Conservation (phyloP, 2,113 vertebrate genomes). For the Burhinus bistriatus region DNA sequence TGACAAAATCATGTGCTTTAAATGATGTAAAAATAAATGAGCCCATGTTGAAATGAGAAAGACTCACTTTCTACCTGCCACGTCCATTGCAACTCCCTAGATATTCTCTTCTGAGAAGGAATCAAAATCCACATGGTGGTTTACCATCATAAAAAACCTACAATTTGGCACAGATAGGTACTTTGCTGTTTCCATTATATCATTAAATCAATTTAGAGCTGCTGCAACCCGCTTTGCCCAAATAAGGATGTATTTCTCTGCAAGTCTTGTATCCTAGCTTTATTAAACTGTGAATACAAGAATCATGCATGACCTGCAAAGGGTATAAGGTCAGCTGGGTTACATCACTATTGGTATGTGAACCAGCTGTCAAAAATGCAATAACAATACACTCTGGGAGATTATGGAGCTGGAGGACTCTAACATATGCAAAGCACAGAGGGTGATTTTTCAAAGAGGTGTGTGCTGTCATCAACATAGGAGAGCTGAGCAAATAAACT, state of each 20-base stretch:
- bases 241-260: background rate
- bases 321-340: slow-evolving; percentile 54
- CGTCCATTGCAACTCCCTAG: background rate
- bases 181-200: background rate
- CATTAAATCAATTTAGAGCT: background rate
- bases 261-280: slow-evolving; percentile 15
- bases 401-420: background rate
- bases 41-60: background rate
- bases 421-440: slow-evolving; percentile 4
- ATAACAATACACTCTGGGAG: slow-evolving; percentile 21
- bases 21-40: background rate
- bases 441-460: slow-evolving; percentile 41
- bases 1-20: background rate
- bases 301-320: slow-evolving; percentile 59
- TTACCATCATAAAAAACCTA: background rate
- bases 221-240: background rate
- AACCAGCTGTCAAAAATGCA: slow-evolving; percentile 66
- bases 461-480: background rate
- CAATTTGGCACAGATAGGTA: background rate
- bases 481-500: background rate
- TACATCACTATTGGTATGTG: slow-evolving; percentile 47
- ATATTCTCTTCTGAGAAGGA: background rate
- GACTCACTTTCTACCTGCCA: background rate
- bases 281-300: slow-evolving; percentile 52
- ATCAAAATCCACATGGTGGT: background rate